phyloP scores from a whole-genome alignment of 2,888 invertebrate genomes.

The Melikaiella ostensackeni region DNA sequence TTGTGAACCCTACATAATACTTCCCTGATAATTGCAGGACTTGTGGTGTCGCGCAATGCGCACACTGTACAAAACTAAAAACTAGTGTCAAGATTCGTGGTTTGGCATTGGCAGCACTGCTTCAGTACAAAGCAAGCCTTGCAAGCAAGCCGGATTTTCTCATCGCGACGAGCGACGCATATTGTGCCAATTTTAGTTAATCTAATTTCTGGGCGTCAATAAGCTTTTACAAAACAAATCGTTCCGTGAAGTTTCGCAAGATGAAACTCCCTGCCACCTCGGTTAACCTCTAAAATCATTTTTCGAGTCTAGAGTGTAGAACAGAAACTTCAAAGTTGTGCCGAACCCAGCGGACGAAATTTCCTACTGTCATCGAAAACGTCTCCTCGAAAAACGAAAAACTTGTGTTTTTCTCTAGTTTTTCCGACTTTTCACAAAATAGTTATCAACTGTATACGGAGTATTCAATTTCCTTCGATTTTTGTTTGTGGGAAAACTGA shows the following conservation, averaged over 20 bases:
- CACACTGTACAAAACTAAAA: no score
- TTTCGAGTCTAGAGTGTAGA: neutral
- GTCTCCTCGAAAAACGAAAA: neutral
- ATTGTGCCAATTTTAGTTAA: slow-evolving; percentile 13
- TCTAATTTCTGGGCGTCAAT: neutral
- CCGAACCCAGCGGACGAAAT: slow-evolving; percentile 23
- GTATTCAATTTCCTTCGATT: neutral
- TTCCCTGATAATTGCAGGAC: no score
- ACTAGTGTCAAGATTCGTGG: no score
- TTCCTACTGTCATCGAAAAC: slow-evolving; percentile 27
- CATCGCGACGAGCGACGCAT: neutral
- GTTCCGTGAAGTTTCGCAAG: neutral
- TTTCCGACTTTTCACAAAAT: neutral
- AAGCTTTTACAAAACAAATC: neutral
- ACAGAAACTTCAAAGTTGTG: neutral
- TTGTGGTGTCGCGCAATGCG: no score
- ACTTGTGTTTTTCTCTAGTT: neutral
- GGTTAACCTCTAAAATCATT: neutral
- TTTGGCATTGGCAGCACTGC: slow-evolving; percentile 23
- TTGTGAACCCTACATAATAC: no score
- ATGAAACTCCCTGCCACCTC: neutral
- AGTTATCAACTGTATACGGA: neutral
- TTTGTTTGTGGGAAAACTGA: neutral
- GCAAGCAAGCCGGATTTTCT: slow-evolving; percentile 1
- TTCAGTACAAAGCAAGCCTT: slow-evolving; percentile 3